A percentile compares a stretch with the other conserved stretches of the same genome.
Evolutionary conservation across 1,140 invertebrate species (phyloP).

Genomic region (Brachionus calyciflorus): DNA sequence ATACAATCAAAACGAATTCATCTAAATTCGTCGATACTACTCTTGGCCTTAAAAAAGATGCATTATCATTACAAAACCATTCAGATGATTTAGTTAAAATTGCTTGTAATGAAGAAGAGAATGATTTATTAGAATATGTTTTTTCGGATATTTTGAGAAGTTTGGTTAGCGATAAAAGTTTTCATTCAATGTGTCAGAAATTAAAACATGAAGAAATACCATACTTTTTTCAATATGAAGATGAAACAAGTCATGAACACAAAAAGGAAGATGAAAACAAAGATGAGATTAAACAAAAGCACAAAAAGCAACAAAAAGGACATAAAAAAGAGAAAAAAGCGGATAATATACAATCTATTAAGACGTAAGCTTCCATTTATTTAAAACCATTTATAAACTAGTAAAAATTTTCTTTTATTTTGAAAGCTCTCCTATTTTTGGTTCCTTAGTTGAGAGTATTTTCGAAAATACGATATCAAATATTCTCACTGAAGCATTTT

Average conservation of each 20-base stretch:
- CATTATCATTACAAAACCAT: background rate
- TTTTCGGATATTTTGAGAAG: conserved; percentile 50
- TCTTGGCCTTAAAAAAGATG: background rate
- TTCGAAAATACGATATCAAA: conserved; percentile 59
- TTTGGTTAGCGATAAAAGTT: conserved; percentile 56
- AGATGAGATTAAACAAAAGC: background rate
- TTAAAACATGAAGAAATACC: conserved; percentile 56
- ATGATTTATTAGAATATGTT: conserved; percentile 35
- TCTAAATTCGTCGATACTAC: conserved; percentile 16
- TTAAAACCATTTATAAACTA: background rate
- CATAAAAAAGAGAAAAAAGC: background rate
- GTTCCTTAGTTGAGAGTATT: conserved; percentile 53
- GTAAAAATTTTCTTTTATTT: conserved; percentile 47
- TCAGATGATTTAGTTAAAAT: background rate
- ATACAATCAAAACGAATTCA: conserved; percentile 51
- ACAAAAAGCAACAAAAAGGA: conserved; percentile 1
- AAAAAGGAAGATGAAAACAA: background rate
- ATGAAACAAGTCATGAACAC: no score
- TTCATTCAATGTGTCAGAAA: conserved; percentile 54
- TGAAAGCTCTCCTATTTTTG: conserved; percentile 54
- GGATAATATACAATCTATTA: conserved; percentile 2
- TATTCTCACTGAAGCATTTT: conserved; percentile 56
- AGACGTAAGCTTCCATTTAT: background rate
- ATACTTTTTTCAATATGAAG: conserved; percentile 52
- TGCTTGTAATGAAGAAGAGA: conserved; percentile 36